Base-by-base conservation (phyloP, 2,113 vertebrate genomes). In the Oriolus oriolus region DNA sequence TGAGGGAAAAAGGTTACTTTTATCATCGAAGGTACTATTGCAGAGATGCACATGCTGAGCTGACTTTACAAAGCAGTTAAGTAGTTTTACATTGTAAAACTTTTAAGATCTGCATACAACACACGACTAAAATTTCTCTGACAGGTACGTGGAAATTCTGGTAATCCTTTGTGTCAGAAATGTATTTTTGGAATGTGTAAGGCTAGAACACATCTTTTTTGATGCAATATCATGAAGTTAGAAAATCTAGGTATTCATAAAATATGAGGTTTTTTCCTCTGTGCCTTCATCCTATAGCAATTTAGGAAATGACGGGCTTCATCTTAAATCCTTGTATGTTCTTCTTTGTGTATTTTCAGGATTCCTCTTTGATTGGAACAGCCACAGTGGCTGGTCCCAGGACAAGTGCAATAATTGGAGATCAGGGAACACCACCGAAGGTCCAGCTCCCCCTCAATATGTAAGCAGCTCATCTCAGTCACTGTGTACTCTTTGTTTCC, bases 401-500 rank as follows among this genome's bases (percentile, higher is more conserved):
- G 97, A 98, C 98, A 96, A 98, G 98, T 64, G 98, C 98, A 59
- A 97, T 98, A 49, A 97, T 96, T 96, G 99, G 98, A 95, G 99
- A 99, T 94, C 98, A 99, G 96, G 97, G 98, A 96, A 98, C 97
- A 52, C 87, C 96, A 54, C 96, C 98, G 95, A 99, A 99, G 97
- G 98, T 99, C 97, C 99, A 99, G 97, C 98, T 99, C 68, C 99
- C 99, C 60, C 99, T 99, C 96, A 99, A 99, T 97, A 99, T 99
- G 99, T 99, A 98, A 99, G 99, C 98, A 92, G 82, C 92, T 95
- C 90, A 50, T 85, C 70, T 85, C 61, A 69, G 77, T 86, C 78
- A 54, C 81, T 69, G 33, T 3, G 1, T 57, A 44, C 53, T 64
- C 68, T 74, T 89, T 87, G 47, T 63, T 73, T 86, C 56, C 54